Base-by-base conservation (phyloP, 1,140 invertebrate genomes). In the Penaeus indicus region DNA sequence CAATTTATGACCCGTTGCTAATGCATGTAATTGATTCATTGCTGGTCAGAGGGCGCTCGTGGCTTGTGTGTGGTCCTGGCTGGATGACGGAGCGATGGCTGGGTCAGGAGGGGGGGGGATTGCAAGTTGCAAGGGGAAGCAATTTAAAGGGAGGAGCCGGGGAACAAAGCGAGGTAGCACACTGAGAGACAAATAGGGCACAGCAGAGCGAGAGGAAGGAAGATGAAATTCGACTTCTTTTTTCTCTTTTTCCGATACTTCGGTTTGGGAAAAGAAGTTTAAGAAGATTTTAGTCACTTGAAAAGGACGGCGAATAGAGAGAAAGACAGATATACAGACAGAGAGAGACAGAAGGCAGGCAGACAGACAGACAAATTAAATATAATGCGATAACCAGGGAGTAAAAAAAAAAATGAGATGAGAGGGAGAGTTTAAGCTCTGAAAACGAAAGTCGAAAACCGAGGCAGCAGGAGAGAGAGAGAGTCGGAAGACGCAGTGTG, bases 11-110 rank as follows among this genome's bases (percentile, higher is more conserved):
- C 72, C 27, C 72, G 72, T 75, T 25, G 42, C 72, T 75, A 75
- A 75, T 27, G 72, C 72, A 75, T 75, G 72, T 75, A 75, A 75
- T 75, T 75, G 72, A 75, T 75, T 75, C 72, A 75, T 75, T 75
- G 72, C 27, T 32, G 72, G 72, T 75, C 72, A 75, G 72, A 32
- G 72, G 72, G 42, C 16, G 54, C 54, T 54, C 47, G 47, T 54
- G 47, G 47, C 47, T 54, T 54, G 54, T 54, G 54, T 54, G 54
- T 54, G 54, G 54, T 54, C 54, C 54, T 54, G 11, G 54, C 54
- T 54, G 54, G 54, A 54, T 54, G 54, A 54, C 27, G 42, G 72
- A 75, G 27, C n/a, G 72, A 75, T 75, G 72, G 27, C 42, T 75
- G 5, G 25, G 72, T 18, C n/a, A n/a, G 27, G 27, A 5, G 72